Evolutionary conservation across 2,797 vertebrate genomes (phyloP).

Genomic region (Chelon labrosus): DNA sequence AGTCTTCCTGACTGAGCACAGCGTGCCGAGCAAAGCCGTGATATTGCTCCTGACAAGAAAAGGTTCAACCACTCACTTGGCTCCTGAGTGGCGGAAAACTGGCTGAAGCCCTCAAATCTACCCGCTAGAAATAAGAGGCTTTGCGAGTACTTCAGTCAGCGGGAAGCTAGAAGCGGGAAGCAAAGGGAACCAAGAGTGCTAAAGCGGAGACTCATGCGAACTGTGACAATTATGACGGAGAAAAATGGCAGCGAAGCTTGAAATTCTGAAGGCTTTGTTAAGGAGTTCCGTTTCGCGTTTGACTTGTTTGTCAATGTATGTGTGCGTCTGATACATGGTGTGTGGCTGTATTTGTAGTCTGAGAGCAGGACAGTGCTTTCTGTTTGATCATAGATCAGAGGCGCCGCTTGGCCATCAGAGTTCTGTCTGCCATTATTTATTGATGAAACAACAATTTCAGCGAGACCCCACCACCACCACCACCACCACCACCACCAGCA

Average conservation of each 20-base stretch:
- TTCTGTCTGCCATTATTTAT: conserved; percentile 72
- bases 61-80: conserved; percentile 48
- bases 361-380: conserved; percentile 53
- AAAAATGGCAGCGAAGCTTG: conserved; percentile 20
- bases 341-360: conserved; percentile 58
- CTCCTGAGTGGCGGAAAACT: conserved; percentile 36
- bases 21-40: conserved; percentile 19
- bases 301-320: background rate
- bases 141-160: conserved; percentile 39
- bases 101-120: conserved; percentile 34
- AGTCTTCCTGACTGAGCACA: conserved; percentile 2
- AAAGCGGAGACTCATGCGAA: conserved; percentile 9
- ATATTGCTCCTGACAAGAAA: conserved; percentile 34
- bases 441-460: conserved; percentile 74
- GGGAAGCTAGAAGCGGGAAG: background rate
- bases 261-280: conserved; percentile 26
- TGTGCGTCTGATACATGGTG: conserved; percentile 9
- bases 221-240: background rate
- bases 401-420: conserved; percentile 51
- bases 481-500: background rate
- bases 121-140: conserved; percentile 41
- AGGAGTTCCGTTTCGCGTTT: conserved; percentile 22
- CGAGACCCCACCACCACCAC: conserved; percentile 1
- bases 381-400: conserved; percentile 76
- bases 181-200: background rate